Evolutionary conservation across 2,888 invertebrate species (phyloP).

Genomic region (Acanthopleura granulata): DNA sequence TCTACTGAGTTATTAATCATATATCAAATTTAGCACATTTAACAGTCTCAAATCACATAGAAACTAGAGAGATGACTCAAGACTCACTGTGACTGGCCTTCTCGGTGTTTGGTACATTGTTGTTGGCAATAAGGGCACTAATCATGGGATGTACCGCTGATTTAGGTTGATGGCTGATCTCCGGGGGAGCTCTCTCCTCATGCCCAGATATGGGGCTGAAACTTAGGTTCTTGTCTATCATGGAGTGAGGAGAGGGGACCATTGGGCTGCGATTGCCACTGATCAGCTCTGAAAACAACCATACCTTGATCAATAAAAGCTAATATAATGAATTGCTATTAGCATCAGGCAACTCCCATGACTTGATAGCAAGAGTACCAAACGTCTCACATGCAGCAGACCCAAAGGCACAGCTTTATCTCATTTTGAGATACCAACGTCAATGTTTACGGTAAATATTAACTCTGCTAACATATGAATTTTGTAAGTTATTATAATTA

Average conservation of each 20-base stretch:
- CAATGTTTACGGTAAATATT: no score
- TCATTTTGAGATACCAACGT: no score
- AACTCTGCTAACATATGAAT: no score
- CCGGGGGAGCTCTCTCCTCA: background rate
- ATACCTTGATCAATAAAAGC: no score
- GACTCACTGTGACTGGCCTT: background rate
- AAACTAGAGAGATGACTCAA: background rate
- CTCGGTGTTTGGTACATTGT: background rate
- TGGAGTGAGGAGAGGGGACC: conserved; percentile 25
- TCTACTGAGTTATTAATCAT: no score
- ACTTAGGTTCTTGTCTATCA: conserved; percentile 6
- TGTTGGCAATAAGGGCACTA: conserved; percentile 9
- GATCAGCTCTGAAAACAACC: conserved; percentile 17
- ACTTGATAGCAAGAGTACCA: no score
- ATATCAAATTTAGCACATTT: background rate
- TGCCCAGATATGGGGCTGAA: conserved; percentile 14
- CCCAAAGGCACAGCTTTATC: no score
- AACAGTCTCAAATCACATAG: background rate
- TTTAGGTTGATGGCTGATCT: background rate
- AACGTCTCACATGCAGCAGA: no score
- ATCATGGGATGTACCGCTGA: conserved; percentile 16
- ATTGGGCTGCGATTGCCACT: conserved; percentile 33
- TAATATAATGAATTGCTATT: no score
- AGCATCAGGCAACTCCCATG: no score
- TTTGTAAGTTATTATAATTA: no score